phyloP scores from a whole-genome alignment of 2,113 vertebrate species.

The Platichthys stellatus region DNA sequence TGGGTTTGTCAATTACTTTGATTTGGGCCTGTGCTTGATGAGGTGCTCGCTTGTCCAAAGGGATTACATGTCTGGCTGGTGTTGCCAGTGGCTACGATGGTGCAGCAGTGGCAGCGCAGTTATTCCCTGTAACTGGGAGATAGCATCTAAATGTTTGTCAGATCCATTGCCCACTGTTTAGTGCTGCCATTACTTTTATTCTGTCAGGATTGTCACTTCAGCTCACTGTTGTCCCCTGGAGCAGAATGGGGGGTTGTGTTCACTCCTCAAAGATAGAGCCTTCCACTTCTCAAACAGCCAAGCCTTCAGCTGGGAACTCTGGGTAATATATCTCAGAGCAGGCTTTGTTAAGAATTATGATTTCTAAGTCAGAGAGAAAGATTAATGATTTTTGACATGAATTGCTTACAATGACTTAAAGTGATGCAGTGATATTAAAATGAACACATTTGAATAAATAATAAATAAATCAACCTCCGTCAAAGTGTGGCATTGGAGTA shows the following conservation, averaged over 20 bases:
- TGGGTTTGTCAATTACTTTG: slow-evolving; percentile 83
- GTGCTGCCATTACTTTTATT: slow-evolving; percentile 79
- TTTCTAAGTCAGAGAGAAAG: slow-evolving; percentile 7
- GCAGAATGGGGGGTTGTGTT: slow-evolving; percentile 66
- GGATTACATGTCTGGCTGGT: slow-evolving; percentile 82
- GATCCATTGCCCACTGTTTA: slow-evolving; percentile 78
- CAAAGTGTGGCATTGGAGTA: no score
- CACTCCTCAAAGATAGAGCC: slow-evolving; percentile 58
- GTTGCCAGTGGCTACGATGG: slow-evolving; percentile 78
- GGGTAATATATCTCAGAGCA: slow-evolving; percentile 29
- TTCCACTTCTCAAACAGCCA: slow-evolving; percentile 42
- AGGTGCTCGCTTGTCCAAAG: slow-evolving; percentile 78
- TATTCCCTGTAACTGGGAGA: slow-evolving; percentile 80
- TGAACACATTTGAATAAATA: no score
- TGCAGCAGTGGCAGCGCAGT: slow-evolving; percentile 65
- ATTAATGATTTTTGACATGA: neutral
- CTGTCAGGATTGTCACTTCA: slow-evolving; percentile 82
- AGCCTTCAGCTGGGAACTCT: slow-evolving; percentile 47
- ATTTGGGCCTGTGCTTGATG: slow-evolving; percentile 82
- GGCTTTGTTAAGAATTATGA: slow-evolving; percentile 26
- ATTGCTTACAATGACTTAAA: neutral
- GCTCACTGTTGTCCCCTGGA: slow-evolving; percentile 74
- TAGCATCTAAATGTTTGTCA: slow-evolving; percentile 86
- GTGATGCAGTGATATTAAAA: no score
- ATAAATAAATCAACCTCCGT: no score